Percentiles rank a stretch among this genome's conserved stretches.
Evolutionary conservation across 2,888 invertebrate species (phyloP).

Genomic region (Tinea trinotella): DNA sequence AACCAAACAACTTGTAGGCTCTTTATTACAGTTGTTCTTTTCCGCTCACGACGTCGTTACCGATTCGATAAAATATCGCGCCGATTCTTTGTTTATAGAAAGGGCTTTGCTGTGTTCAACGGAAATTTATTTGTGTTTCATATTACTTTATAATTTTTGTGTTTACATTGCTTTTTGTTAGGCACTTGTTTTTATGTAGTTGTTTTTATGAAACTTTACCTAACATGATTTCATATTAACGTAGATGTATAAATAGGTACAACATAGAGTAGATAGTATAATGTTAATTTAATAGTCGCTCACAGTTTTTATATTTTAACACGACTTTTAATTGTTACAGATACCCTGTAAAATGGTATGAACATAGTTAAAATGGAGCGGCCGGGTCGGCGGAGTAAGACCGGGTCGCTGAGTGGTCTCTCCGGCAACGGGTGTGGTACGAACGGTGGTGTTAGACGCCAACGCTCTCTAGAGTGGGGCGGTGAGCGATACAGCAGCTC

Average conservation of each 20-base stretch:
- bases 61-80: conserved; percentile 56
- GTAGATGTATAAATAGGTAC: too few species aligned
- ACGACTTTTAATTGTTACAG: conserved; percentile 36
- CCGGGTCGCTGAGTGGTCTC: conserved; percentile 59
- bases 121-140: conserved; percentile 10
- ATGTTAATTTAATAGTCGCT: too few species aligned
- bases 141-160: conserved; percentile 25
- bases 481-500: conserved; percentile 73
- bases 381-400: conserved; percentile 56
- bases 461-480: conserved; percentile 72
- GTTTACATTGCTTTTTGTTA: neutral
- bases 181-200: neutral
- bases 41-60: conserved; percentile 58
- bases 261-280: too few species aligned
- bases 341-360: conserved; percentile 49
- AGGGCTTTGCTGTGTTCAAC: conserved; percentile 14
- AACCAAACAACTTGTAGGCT: conserved; percentile 69
- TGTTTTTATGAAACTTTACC: too few species aligned
- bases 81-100: conserved; percentile 27
- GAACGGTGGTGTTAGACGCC: conserved; percentile 53
- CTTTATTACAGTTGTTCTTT: conserved; percentile 70
- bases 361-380: conserved; percentile 55
- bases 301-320: too few species aligned
- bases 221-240: too few species aligned
- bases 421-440: conserved; percentile 46